Base-by-base conservation (phyloP, 2,113 vertebrate genomes). In the Mionectes macconnelli region DNA sequence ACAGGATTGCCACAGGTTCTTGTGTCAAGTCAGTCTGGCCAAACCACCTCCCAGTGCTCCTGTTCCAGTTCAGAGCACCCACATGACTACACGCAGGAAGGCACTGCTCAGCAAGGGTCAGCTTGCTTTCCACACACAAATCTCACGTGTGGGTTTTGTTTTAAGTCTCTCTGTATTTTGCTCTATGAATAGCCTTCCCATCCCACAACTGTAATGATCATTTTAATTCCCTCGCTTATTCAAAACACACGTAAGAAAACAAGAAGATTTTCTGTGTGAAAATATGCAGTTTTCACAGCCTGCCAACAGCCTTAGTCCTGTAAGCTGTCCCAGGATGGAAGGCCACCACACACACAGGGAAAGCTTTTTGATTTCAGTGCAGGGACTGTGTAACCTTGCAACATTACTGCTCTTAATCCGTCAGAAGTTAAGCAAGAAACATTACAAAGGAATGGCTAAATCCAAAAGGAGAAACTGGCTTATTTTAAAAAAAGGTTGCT, bases 21-120 rank as follows among this genome's bases (percentile, higher is more conserved):
- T 4, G 0, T 0, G 1, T 35, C 40, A n/a, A 22, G 20, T 21
- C 45, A 37, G 3, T 1, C 33, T 4, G 8, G 0, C 28, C 66
- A 68, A 63, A 24, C 35, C 12, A 14, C 5, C 56, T 30, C 13
- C 6, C 0, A 23, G 8, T 11, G 4, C 19, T 37, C 62, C 57
- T 4, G 23, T 52, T 35, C 10, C 7, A 17, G 42, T 24, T 70
- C 42, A 37, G 17, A 79, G n/a, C 62, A 15, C 13, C n/a, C 45
- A 49, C n/a, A 42, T 4, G 0, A 6, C 47, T 4, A 35, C 64
- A 53, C 20, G 4, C 0, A 23, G 30, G 37, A 73, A 0, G 22
- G 15, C 31, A 16, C 56, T 10, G 21, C 27, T 59, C 44, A 10
- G 47, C 47, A 50, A 67, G 23, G 20, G 23, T 49, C 76, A 28